phyloP scores from a whole-genome alignment of 2,113 vertebrate species.

The Ctenodactylus gundi region DNA sequence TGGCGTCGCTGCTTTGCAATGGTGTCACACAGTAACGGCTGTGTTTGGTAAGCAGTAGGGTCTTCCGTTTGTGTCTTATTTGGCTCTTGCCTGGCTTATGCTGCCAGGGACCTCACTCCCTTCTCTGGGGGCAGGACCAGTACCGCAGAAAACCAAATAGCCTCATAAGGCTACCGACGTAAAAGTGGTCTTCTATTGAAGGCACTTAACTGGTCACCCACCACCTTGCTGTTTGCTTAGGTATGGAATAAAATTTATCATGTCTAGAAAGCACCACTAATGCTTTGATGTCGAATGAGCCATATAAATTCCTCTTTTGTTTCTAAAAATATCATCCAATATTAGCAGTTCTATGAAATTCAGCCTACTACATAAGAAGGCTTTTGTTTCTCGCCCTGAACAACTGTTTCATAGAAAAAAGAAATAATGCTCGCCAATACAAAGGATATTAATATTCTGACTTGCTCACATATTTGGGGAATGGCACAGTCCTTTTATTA shows the following conservation, averaged over 20 bases:
- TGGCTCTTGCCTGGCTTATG: not conserved
- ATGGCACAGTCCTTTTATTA: not conserved
- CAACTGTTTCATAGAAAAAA: not conserved
- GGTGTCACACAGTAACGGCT: not conserved
- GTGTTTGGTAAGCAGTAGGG: fast-evolving
- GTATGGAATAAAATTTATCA: slow-evolving; percentile 49
- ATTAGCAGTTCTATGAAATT: not conserved
- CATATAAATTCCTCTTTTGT: slow-evolving; percentile 13
- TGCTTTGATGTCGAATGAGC: not conserved
- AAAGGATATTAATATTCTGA: not conserved
- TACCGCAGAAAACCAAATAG: slow-evolving; percentile 33
- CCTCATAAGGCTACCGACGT: slow-evolving; percentile 34
- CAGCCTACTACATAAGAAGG: not conserved
- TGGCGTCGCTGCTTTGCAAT: not conserved
- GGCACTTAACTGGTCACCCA: slow-evolving; percentile 11
- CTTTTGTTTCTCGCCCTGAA: not conserved
- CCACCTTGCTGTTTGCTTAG: slow-evolving; percentile 40
- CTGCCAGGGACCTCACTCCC: not conserved
- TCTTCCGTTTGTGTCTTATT: not conserved
- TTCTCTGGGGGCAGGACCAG: not conserved
- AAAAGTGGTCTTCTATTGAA: slow-evolving; percentile 20
- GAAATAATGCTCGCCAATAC: not conserved
- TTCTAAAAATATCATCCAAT: slow-evolving; percentile 14
- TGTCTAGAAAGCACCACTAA: slow-evolving; percentile 38
- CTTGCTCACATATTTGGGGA: not conserved